A percentile compares a stretch with the other conserved stretches of the same genome.
These are phyloP conservation scores for Epinotia nisella DNA, from an alignment of 2,888 invertebrate species.

Conservation along the genomic window DNA sequence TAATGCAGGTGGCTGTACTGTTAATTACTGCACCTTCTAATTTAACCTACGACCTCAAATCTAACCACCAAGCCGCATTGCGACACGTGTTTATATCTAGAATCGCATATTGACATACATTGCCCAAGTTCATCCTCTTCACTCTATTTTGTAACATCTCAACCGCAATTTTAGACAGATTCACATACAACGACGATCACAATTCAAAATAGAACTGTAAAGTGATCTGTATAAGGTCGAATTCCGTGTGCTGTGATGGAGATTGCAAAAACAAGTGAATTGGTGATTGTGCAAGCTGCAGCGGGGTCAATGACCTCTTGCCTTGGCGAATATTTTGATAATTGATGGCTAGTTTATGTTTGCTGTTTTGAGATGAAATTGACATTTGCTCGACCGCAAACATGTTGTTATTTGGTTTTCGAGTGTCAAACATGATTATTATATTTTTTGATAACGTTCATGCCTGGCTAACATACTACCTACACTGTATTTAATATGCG, in stretches of 20 bases:
- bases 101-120: conserved; percentile 27
- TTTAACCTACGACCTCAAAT: conserved; percentile 18
- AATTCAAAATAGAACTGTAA: neutral
- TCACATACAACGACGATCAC: neutral
- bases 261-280: conserved; percentile 38
- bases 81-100: conserved; percentile 13
- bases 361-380: neutral
- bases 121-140: conserved; percentile 25
- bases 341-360: conserved; percentile 17
- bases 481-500: too few species aligned
- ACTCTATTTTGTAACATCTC: conserved; percentile 31
- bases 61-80: neutral
- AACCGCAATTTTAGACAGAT: conserved; percentile 30
- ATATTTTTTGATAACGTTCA: neutral
- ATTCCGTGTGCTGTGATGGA: neutral
- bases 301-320: conserved; percentile 30
- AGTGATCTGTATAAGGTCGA: neutral
- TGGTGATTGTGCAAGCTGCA: conserved; percentile 31
- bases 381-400: neutral
- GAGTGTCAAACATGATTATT: neutral
- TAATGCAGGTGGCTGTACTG: too few species aligned
- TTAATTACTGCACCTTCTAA: conserved; percentile 18
- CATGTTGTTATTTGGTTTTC: neutral
- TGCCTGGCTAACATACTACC: neutral
- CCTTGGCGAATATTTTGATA: conserved; percentile 29